phyloP scores from a whole-genome alignment of 2,797 vertebrate genomes.

The Chelon auratus region DNA sequence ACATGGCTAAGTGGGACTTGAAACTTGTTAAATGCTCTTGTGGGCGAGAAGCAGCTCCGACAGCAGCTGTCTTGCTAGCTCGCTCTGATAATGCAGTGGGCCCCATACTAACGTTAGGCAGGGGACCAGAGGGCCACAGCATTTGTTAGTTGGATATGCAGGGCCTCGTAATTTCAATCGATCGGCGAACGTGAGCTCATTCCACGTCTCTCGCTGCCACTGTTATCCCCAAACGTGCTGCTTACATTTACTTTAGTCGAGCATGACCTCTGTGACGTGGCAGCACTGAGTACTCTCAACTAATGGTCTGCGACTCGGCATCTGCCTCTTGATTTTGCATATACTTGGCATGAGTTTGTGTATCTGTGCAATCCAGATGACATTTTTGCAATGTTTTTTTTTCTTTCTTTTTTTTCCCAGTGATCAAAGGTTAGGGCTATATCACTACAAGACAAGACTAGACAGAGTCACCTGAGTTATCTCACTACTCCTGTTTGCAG shows the following conservation, averaged over 20 bases:
- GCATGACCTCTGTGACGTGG: slow-evolving; percentile 61
- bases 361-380: neutral
- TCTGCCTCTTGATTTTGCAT: neutral
- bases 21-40: neutral
- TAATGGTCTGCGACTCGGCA: neutral
- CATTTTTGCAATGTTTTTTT: neutral
- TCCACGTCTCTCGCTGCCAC: neutral
- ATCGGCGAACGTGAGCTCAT: neutral
- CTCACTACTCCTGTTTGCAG: slow-evolving; percentile 10
- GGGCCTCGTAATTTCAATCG: slow-evolving; percentile 12
- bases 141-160: slow-evolving; percentile 1
- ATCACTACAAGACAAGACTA: neutral
- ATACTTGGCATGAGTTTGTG: neutral
- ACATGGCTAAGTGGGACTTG: accelerated
- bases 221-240: neutral
- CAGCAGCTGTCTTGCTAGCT: neutral
- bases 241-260: neutral
- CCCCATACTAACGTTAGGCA: neutral
- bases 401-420: neutral
- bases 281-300: slow-evolving; percentile 3
- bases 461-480: neutral
- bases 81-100: neutral
- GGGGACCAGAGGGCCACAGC: slow-evolving; percentile 21
- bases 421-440: slow-evolving; percentile 52
- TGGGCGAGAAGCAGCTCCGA: neutral